Evolutionary conservation across 2,113 vertebrate species (phyloP).

Genomic region (Bubo blakistoni): DNA sequence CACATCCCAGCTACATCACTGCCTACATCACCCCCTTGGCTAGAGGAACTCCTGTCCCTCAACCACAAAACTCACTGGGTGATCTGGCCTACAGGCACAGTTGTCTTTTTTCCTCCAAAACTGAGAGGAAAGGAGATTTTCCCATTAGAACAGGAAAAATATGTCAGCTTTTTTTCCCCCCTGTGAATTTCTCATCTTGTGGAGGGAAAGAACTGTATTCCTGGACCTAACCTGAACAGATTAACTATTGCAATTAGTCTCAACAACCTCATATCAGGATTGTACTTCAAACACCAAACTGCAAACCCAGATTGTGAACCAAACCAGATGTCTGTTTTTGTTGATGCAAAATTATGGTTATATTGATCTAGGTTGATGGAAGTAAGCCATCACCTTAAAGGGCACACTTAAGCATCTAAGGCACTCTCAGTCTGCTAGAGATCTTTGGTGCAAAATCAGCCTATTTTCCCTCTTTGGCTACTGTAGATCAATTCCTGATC

Average conservation of each 20-base stretch:
- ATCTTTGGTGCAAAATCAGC: not conserved
- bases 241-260: not conserved
- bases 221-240: not conserved
- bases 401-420: not conserved
- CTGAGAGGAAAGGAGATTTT: not conserved
- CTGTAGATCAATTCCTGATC: not conserved
- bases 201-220: not conserved
- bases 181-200: not conserved
- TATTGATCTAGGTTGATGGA: not conserved
- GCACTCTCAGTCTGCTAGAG: not conserved
- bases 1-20: not conserved
- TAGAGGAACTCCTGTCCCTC: not conserved
- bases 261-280: not conserved
- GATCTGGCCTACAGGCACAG: not conserved
- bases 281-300: not conserved
- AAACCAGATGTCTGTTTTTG: not conserved
- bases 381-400: not conserved
- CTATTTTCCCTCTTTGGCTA: not conserved
- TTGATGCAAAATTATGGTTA: not conserved
- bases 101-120: not conserved
- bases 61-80: not conserved
- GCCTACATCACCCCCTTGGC: not conserved
- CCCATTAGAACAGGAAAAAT: not conserved
- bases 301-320: not conserved
- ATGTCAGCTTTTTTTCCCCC: rapidly evolving